phyloP scores from a whole-genome alignment of 2,888 invertebrate genomes.

The Drosophila merina region DNA sequence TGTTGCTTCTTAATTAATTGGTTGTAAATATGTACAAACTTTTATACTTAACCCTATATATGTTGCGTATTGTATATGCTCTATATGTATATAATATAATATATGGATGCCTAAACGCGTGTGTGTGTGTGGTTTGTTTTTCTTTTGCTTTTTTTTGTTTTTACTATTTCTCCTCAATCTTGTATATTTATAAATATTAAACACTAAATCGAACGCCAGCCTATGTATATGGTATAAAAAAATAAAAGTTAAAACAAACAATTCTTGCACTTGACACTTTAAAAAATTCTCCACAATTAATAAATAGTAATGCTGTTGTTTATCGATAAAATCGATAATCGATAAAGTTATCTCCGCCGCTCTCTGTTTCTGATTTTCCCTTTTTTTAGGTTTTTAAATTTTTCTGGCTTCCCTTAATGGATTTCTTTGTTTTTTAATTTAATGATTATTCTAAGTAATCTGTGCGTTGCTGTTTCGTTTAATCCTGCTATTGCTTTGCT shows the following conservation, averaged over 20 bases:
- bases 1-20: conserved; percentile 61
- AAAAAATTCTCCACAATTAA: conserved; percentile 66
- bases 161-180: conserved; percentile 28
- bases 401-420: neutral
- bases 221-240: conserved; percentile 51
- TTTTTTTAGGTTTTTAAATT: conserved; percentile 6
- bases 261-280: conserved; percentile 60
- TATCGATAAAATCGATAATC: conserved; percentile 48
- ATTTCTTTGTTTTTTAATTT: conserved; percentile 8
- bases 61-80: conserved; percentile 37
- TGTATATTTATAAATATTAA: conserved; percentile 79
- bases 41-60: conserved; percentile 52
- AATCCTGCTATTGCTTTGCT: conserved; percentile 23
- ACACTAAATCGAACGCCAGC: conserved; percentile 75
- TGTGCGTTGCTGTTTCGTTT: conserved; percentile 48
- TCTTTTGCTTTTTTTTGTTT: conserved; percentile 42
- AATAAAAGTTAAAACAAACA: conserved; percentile 58
- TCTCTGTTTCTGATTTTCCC: conserved; percentile 8
- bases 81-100: conserved; percentile 36
- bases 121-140: conserved; percentile 44
- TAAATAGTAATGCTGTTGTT: conserved; percentile 74
- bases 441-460: conserved; percentile 37
- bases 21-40: conserved; percentile 80
- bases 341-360: conserved; percentile 20
- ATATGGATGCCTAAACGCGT: conserved; percentile 50